Conservation (phyloP, 2,113 vertebrate genomes). For the Sialia sialis region DNA sequence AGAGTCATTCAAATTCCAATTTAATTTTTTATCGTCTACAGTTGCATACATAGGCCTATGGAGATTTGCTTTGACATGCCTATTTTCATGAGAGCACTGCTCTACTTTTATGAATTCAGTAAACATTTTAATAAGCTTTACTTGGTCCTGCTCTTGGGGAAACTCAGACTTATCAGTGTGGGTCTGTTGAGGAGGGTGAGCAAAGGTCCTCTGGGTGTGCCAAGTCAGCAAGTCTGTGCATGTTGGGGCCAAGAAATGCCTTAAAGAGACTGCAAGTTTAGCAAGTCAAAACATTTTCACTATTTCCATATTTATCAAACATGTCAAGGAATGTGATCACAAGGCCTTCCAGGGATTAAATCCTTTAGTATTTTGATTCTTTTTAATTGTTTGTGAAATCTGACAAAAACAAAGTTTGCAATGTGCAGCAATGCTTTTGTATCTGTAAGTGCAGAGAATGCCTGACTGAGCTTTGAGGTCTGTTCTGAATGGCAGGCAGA, state of each 20-base stretch:
- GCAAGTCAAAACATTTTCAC: constrained; percentile 63
- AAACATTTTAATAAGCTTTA: constrained; percentile 66
- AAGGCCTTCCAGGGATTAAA: constrained; percentile 66
- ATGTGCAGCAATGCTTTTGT: constrained; percentile 3
- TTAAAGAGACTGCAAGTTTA: constrained; percentile 46
- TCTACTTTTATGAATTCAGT: constrained; percentile 18
- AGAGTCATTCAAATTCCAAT: neutral
- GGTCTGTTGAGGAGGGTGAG: constrained; percentile 53
- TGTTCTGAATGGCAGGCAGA: neutral
- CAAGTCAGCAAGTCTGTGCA: constrained; percentile 52
- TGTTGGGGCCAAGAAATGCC: constrained; percentile 31
- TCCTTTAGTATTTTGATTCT: constrained; percentile 33
- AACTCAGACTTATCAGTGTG: constrained; percentile 39
- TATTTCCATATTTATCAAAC: constrained; percentile 70
- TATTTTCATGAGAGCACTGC: constrained; percentile 44
- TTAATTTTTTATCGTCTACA: neutral
- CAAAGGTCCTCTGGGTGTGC: constrained; percentile 40
- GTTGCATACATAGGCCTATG: neutral
- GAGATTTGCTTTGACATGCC: constrained; percentile 12
- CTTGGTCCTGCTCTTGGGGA: constrained; percentile 54
- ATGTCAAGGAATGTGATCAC: constrained; percentile 44
- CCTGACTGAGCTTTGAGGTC: constrained; percentile 19
- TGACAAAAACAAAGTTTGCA: constrained; percentile 46
- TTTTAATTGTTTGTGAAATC: neutral
- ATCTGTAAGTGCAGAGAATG: constrained; percentile 7